Conservation (phyloP, 1,140 invertebrate species). For the Diorhabda carinulata region DNA sequence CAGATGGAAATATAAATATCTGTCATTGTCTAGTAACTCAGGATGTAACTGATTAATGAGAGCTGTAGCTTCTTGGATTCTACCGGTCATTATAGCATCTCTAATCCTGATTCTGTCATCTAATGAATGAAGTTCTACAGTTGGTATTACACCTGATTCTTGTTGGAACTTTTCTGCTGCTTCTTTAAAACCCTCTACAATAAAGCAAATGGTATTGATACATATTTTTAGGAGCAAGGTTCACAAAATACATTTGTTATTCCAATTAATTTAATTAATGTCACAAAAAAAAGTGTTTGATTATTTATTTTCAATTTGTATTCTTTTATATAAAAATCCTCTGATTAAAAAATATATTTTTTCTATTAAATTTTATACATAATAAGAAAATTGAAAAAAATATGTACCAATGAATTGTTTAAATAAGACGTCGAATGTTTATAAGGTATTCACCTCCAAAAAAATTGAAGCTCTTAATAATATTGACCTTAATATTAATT, state of each 20-base stretch:
- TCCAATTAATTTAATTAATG: too few species aligned
- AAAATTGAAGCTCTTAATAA: too few species aligned
- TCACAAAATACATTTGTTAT: neutral
- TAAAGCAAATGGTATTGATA: conserved; percentile 22
- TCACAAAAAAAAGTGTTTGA: neutral
- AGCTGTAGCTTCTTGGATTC: conserved; percentile 88
- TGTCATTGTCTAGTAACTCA: conserved; percentile 90
- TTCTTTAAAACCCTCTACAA: conserved; percentile 92
- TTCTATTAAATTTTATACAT: too few species aligned
- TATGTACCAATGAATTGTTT: too few species aligned
- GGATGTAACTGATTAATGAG: conserved; percentile 94
- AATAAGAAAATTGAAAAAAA: too few species aligned
- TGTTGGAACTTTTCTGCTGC: conserved; percentile 95
- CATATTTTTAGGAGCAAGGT: neutral
- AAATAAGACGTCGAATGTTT: too few species aligned
- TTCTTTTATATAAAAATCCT: too few species aligned
- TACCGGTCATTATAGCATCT: conserved; percentile 89
- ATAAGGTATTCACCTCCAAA: too few species aligned
- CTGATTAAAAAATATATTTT: too few species aligned
- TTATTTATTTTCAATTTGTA: too few species aligned
- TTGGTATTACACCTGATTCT: conserved; percentile 85
- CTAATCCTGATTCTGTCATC: conserved; percentile 93
- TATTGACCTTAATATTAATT: too few species aligned
- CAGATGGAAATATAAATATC: conserved; percentile 93
- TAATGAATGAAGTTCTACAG: conserved; percentile 81